Evolutionary conservation across 2,797 vertebrate species (phyloP), one percentile per base, ranked within the genome.

Genomic region (Psittacula derbiana): DNA sequence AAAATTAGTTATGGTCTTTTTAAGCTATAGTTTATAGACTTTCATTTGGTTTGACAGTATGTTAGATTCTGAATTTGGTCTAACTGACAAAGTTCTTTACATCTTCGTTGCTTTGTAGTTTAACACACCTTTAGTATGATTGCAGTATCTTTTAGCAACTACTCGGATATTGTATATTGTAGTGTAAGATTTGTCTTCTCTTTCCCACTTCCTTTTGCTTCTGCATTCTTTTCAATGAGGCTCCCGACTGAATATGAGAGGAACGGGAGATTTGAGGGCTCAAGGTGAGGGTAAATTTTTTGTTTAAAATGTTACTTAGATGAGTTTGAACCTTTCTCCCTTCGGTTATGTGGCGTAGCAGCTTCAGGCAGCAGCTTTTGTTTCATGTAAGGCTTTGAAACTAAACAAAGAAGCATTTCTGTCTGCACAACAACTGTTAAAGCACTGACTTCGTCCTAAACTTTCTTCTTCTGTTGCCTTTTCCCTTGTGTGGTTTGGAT

Each of bases 231-330:
- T 97, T 97, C 98, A 97, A 97, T 99, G 99, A 99, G 99, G 98
- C 98, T 99, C 98, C 99, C 99, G 96, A 98, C 98, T 98, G 99
- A 99, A 98, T 98, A 99, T 99, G 99, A 99, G 98, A 99, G 99
- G 99, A 99, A 99, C 99, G 98, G 99, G 98, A 99, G 99, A 99
- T 99, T 98, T 99, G 99, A 99, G 99, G 99, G 99, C 98, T 99
- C 99, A 98, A 99, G 99, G 99, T 99, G 99, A 99, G 99, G 98
- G 98, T 75, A 74, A 95, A 97, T 95, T 96, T 97, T 98, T 96
- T 97, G 95, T 93, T 98, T 95, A 78, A 97, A 94, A 94, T 89
- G 24, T 97, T 96, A 58, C 19, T 65, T 97, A 80, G 95, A 92
- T 96, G 95, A 97, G 92, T 95, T 93, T 95, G 86, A 95, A 94